phyloP scores from a whole-genome alignment of 2,888 invertebrate species.

The Agrilus biguttatus region DNA sequence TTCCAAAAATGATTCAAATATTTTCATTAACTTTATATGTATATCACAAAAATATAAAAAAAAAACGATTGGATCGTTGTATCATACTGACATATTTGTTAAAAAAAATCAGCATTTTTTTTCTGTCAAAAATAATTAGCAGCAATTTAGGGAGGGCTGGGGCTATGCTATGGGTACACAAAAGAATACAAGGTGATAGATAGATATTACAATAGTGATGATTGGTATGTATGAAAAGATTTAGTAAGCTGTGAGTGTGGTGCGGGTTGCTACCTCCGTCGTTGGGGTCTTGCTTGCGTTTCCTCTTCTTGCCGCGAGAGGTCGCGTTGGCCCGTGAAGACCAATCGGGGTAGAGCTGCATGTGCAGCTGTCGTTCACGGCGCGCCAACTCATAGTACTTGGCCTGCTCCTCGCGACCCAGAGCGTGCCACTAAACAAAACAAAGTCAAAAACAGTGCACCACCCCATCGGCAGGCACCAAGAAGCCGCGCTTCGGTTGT shows the following conservation, averaged over 20 bases:
- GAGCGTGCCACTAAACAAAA: slow-evolving; percentile 89
- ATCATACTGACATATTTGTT: too few relatives aligned
- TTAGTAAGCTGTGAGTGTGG: slow-evolving; percentile 31
- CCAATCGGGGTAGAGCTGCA: slow-evolving; percentile 99
- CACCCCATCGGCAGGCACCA: slow-evolving; percentile 19
- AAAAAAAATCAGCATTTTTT: slow-evolving; percentile 5
- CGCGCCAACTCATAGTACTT: slow-evolving; percentile 99
- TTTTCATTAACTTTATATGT: too few relatives aligned
- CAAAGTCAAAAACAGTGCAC: slow-evolving; percentile 21
- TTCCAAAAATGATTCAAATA: too few relatives aligned
- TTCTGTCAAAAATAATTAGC: slow-evolving; percentile 2
- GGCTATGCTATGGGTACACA: too few relatives aligned
- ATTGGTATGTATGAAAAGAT: slow-evolving; percentile 15
- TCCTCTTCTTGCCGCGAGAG: slow-evolving; percentile 94
- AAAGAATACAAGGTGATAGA: slow-evolving; percentile 5
- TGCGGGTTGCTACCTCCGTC: slow-evolving; percentile 68
- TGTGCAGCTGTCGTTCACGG: slow-evolving; percentile 96
- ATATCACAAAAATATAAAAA: too few relatives aligned
- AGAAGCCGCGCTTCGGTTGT: slow-evolving; percentile 14
- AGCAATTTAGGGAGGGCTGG: too few relatives aligned
- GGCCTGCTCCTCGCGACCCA: slow-evolving; percentile 98
- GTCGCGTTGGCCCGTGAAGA: slow-evolving; percentile 99
- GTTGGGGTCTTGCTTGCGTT: slow-evolving; percentile 95
- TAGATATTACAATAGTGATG: slow-evolving; percentile 9
- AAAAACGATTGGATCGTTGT: too few relatives aligned